Evolutionary conservation across 2,797 vertebrate genomes (phyloP), one percentile per base, ranked within the genome.

Genomic region (Fringilla coelebs): DNA sequence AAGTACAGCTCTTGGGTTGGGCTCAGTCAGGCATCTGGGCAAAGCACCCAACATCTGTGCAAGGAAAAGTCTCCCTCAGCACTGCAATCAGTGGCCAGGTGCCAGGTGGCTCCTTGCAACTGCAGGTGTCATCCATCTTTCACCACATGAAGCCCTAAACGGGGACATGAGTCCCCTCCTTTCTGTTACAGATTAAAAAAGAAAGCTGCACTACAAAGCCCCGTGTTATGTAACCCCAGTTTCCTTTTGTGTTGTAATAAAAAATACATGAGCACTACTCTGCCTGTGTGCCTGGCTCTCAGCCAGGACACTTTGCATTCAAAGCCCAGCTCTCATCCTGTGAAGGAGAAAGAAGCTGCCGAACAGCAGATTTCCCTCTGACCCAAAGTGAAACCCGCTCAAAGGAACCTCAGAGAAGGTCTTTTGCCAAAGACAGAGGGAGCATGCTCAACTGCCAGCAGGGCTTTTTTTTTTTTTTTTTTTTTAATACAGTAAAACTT

Each of bases 201-300:
- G 92, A 55, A 94, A 91, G 93, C 92, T 92, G 94, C 91, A 75
- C 89, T 86, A 86, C 94, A 92, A 78, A 93, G 88, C 60, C 60
- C 67, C 2, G 0, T 17, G 51, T 93, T 94, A 89, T 21, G 14
- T 93, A 94, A 95, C 88, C 63, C 11, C 1, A 10, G 72, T 83
- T 89, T 21, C 81, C 82, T 92, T 97, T 91, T 93, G 91, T 95
- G 52, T 81, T 36, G 6, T 28, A 49, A 79, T 95, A 58, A 95
- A 93, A 96, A 96, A 88, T 88, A 84, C 73, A 84, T 36, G 82
- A 96, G 52, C 79, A 66, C 92, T 93, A 36, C 87, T 75, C 85
- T 16, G 86, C 84, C 58, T 49, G 67, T 32, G 54, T 48, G 78
- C 85, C 90, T 89, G 95, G 95, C 86, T 67, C 86, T 18, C 13